These are phyloP conservation scores for Petrophora chlorosata DNA, from an alignment of 2,888 invertebrate genomes.

Conservation along the genomic window DNA sequence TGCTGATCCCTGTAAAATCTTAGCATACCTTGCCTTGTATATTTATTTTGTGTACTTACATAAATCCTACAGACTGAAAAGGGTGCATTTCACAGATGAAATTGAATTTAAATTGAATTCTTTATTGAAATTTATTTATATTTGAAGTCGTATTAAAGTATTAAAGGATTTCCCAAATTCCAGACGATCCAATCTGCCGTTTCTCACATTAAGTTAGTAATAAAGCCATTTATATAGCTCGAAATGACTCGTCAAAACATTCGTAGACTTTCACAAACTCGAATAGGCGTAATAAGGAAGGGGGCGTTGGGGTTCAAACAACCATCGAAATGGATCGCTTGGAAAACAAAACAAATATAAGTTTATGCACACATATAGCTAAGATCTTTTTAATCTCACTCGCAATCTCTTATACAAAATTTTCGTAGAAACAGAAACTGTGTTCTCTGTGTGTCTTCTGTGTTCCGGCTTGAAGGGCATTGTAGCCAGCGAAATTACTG, in stretches of 20 bases:
- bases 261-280: conserved; percentile 14
- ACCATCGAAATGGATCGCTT: neutral
- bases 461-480: too few relatives aligned
- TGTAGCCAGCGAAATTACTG: too few relatives aligned
- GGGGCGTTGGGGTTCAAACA: neutral
- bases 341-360: neutral
- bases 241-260: conserved; percentile 29
- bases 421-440: too few relatives aligned
- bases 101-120: conserved; percentile 31
- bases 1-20: too few relatives aligned
- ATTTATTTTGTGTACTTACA: conserved; percentile 4
- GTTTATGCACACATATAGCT: too few relatives aligned
- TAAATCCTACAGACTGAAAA: conserved; percentile 30
- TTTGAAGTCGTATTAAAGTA: conserved; percentile 21
- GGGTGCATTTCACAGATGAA: conserved; percentile 27
- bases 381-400: too few relatives aligned
- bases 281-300: neutral
- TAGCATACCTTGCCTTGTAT: conserved; percentile 3
- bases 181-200: conserved; percentile 23
- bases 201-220: conserved; percentile 27
- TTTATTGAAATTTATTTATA: conserved; percentile 33
- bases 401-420: too few relatives aligned
- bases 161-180: conserved; percentile 31
- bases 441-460: too few relatives aligned
- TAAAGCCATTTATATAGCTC: conserved; percentile 27